These are phyloP conservation scores for Ceratina japonica DNA, from an alignment of 1,140 invertebrate species.

Conservation along the genomic window DNA sequence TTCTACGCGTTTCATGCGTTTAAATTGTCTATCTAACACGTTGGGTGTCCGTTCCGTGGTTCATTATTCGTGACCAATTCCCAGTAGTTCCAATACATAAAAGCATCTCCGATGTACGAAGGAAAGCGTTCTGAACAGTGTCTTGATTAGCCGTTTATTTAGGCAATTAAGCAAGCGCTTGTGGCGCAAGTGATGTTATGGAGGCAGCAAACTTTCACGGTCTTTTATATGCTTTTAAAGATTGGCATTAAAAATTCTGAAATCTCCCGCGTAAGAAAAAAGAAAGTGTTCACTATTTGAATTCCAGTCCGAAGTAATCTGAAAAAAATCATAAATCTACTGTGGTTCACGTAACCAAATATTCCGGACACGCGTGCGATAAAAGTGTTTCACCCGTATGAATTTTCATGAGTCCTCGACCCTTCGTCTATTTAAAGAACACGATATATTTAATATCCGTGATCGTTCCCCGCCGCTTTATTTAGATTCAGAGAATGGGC, in stretches of 20 bases:
- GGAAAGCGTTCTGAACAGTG: neutral
- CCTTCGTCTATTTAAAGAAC: neutral
- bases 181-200: neutral
- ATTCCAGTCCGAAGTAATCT: neutral
- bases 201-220: neutral
- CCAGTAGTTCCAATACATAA: neutral
- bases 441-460: neutral
- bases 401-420: neutral
- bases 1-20: neutral
- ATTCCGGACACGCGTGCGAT: neutral
- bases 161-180: neutral
- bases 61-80: neutral
- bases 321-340: neutral
- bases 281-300: slow-evolving; percentile 1
- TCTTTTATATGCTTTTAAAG: neutral
- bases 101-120: neutral
- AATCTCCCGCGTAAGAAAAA: neutral
- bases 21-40: neutral
- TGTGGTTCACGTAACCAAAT: neutral
- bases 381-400: neutral
- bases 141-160: slow-evolving; percentile 5
- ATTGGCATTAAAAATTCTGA: neutral
- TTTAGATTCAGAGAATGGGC: neutral
- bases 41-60: neutral
- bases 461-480: neutral